phyloP scores from a whole-genome alignment of 2,113 vertebrate species.

The Sinocyclocheilus maitianheensis region DNA sequence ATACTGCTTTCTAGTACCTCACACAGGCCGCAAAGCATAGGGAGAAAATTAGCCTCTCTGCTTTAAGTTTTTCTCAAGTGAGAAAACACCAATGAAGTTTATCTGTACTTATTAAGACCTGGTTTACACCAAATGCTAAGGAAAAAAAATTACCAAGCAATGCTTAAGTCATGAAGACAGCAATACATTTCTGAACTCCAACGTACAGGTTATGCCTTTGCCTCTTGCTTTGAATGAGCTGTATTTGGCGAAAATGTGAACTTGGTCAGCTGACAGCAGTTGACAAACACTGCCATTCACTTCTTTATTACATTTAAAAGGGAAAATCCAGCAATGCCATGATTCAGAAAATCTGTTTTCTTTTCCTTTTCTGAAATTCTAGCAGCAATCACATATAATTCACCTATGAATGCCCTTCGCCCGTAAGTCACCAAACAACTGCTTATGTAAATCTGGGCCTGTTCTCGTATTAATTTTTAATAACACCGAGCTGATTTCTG shows the following conservation, averaged over 20 bases:
- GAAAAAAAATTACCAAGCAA: not conserved
- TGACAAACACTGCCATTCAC: conserved; percentile 61
- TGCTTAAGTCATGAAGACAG: not conserved
- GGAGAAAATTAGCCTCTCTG: conserved; percentile 40
- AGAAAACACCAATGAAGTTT: not conserved
- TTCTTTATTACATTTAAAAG: conserved; percentile 64
- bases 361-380: conserved; percentile 53
- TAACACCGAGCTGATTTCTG: not conserved
- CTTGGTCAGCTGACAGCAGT: conserved; percentile 42
- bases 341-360: conserved; percentile 41
- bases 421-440: conserved; percentile 38
- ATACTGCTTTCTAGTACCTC: conserved; percentile 46
- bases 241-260: conserved; percentile 2
- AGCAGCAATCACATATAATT: conserved; percentile 53
- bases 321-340: conserved; percentile 11
- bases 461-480: conserved; percentile 6
- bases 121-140: not conserved
- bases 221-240: conserved; percentile 11
- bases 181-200: not conserved
- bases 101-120: not conserved
- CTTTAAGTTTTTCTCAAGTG: not conserved
- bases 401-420: conserved; percentile 35
- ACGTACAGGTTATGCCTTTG: conserved; percentile 39
- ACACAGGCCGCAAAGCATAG: conserved; percentile 58
- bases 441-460: conserved; percentile 49